Evolutionary conservation across 1,140 invertebrate species (phyloP).

Genomic region (Nautilus pompilius): DNA sequence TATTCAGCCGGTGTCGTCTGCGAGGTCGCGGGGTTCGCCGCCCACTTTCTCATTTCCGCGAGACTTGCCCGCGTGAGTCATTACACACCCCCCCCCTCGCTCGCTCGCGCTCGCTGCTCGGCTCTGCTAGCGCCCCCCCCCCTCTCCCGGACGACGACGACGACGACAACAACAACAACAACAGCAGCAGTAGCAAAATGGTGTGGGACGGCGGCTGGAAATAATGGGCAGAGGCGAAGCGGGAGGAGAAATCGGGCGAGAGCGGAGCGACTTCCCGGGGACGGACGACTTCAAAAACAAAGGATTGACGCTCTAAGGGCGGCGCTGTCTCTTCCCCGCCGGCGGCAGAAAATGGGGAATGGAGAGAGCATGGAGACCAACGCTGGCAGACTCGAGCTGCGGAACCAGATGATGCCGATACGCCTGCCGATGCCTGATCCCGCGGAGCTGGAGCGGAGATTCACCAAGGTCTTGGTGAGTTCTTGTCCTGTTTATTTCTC

Average conservation of each 20-base stretch:
- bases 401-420: conserved; percentile 43
- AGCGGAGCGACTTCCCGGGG: neutral
- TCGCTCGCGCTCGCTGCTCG: neutral
- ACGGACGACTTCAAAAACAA: neutral
- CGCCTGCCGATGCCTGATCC: conserved; percentile 79
- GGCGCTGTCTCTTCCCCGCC: neutral
- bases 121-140: neutral
- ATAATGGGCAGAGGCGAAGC: conserved; percentile 24
- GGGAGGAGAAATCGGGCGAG: conserved; percentile 35
- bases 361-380: conserved; percentile 32
- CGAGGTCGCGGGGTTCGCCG: conserved; percentile 36
- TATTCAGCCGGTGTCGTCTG: conserved; percentile 32
- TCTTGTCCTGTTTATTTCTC: no score
- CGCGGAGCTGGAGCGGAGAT: conserved; percentile 82
- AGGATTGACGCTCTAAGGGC: neutral
- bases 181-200: conserved; percentile 31
- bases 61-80: conserved; percentile 37
- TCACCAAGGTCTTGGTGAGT: conserved; percentile 93
- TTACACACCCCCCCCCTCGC: conserved; percentile 10
- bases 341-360: conserved; percentile 30
- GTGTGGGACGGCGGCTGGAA: neutral
- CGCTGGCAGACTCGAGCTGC: conserved; percentile 28
- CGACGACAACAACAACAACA: conserved; percentile 37
- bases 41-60: conserved; percentile 36
- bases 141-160: conserved; percentile 38